Percentiles rank a stretch among this genome's conserved stretches.
phyloP scores from a whole-genome alignment of 2,888 invertebrate genomes.

The Nesidiocoris tenuis region DNA sequence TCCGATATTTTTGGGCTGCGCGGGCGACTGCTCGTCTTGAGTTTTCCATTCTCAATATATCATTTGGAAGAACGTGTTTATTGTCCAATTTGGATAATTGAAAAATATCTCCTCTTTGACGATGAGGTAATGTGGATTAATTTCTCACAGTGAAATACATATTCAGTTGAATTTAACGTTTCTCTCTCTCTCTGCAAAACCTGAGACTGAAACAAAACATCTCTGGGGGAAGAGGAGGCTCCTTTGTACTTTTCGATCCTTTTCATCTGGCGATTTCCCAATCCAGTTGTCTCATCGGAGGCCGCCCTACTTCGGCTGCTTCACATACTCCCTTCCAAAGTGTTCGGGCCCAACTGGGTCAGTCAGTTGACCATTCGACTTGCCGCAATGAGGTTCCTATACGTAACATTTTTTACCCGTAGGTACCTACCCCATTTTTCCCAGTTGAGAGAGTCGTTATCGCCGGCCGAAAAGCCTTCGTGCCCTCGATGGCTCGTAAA shows the following conservation, averaged over 20 bases:
- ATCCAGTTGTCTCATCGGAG: constrained; percentile 2
- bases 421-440: constrained; percentile 11
- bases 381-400: not conserved
- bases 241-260: no score
- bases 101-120: no score
- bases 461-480: constrained; percentile 16
- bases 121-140: no score
- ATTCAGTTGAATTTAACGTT: no score
- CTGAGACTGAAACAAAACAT: no score
- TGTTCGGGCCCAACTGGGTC: not conserved
- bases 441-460: constrained; percentile 12
- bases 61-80: no score
- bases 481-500: constrained; percentile 28
- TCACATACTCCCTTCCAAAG: not conserved
- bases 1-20: not conserved
- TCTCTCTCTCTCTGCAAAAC: no score
- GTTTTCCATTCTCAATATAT: no score
- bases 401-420: constrained; percentile 16
- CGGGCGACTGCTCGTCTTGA: no score
- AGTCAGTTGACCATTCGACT: not conserved
- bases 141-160: no score
- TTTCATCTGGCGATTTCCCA: constrained; percentile 1
- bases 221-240: no score
- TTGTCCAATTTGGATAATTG: no score
- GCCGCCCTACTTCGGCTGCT: not conserved